Conservation (phyloP, 2,113 vertebrate species). For the Petroica traversi region DNA sequence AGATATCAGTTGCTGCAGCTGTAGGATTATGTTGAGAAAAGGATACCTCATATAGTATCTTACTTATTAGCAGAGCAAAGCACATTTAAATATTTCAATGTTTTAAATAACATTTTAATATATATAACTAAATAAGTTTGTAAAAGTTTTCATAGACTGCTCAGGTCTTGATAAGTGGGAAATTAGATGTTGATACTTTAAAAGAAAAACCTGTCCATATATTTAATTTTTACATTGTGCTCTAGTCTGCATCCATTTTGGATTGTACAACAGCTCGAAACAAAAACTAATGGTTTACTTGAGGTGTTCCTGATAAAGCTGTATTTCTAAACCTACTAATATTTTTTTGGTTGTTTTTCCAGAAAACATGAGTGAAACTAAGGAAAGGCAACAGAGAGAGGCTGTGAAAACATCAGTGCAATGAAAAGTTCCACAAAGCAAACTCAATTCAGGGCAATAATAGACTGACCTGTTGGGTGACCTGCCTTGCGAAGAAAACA, state of each 20-base stretch:
- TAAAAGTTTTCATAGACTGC: background rate
- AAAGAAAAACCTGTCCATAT: background rate
- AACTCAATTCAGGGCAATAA: background rate
- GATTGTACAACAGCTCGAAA: background rate
- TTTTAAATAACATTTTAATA: background rate
- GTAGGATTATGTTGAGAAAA: background rate
- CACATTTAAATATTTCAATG: background rate
- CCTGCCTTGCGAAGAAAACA: background rate
- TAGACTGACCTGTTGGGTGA: background rate
- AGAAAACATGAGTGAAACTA: background rate
- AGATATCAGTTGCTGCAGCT: background rate
- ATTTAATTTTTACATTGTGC: background rate
- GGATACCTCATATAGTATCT: accelerated
- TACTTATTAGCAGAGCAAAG: background rate
- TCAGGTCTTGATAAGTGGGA: background rate
- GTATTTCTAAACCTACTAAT: background rate
- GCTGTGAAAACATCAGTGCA: background rate
- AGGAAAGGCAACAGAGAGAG: background rate
- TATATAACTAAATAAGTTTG: background rate
- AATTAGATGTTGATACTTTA: background rate
- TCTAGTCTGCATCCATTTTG: background rate
- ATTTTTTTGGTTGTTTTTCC: background rate
- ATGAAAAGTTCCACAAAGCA: background rate
- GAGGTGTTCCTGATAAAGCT: background rate
- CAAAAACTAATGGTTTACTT: background rate